phyloP scores from a whole-genome alignment of 2,113 vertebrate genomes.

The Erythrocercus mccallii region DNA sequence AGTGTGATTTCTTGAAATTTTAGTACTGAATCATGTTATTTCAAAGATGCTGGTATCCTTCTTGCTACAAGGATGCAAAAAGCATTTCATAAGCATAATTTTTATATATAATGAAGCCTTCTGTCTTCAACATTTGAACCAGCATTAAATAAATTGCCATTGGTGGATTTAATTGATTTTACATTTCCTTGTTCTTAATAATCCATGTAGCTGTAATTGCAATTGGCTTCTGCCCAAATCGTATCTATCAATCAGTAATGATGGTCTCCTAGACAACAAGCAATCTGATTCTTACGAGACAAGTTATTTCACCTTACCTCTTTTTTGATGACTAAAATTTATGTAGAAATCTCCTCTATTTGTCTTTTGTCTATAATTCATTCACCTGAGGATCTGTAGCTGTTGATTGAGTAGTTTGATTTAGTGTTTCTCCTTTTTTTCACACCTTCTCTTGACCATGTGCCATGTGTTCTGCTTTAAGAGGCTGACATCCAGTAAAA shows the following conservation, averaged over 20 bases:
- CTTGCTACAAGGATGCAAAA: not conserved
- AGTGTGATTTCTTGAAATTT: not conserved
- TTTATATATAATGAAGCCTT: not conserved
- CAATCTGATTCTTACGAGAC: not conserved
- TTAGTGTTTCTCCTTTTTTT: not conserved
- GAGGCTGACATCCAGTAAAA: not conserved
- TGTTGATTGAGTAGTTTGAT: not conserved
- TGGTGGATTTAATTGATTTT: not conserved
- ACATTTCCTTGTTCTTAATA: not conserved
- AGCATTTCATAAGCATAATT: not conserved
- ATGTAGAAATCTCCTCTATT: not conserved
- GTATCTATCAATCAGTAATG: not conserved
- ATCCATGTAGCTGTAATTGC: not conserved
- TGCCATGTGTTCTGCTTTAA: not conserved
- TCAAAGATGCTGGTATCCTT: not conserved
- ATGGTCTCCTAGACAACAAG: not conserved
- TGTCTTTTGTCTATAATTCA: not conserved
- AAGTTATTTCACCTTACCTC: not conserved
- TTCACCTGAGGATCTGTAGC: not conserved
- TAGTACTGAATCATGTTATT: not conserved
- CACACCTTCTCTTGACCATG: not conserved
- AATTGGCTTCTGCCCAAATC: not conserved
- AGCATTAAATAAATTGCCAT: not conserved
- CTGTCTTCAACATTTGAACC: not conserved
- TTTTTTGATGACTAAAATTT: not conserved